A percentile compares a stretch with the other conserved stretches of the same genome.
These are phyloP conservation scores for Rhinolophus sinicus DNA, from an alignment of 2,113 vertebrate genomes.

Conservation along the genomic window DNA sequence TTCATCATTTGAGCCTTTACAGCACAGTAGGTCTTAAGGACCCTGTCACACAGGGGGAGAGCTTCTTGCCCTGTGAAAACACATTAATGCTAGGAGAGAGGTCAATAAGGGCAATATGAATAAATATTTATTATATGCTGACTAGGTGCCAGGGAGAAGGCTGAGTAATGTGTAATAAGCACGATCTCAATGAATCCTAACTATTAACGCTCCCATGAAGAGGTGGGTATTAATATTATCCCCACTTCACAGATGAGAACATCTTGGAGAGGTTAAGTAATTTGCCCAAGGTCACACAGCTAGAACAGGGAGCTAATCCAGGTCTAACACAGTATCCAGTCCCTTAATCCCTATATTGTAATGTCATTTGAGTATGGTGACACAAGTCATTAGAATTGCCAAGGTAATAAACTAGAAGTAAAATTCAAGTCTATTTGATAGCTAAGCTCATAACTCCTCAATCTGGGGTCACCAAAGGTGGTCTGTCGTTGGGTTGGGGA, in stretches of 20 bases:
- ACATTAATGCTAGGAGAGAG: background rate
- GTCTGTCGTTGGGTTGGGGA: background rate
- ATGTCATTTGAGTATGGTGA: background rate
- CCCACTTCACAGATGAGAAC: background rate
- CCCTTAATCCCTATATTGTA: background rate
- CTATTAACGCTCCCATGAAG: background rate
- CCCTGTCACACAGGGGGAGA: background rate
- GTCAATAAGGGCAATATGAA: background rate
- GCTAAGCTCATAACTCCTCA: background rate
- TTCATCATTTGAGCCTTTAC: conserved; percentile 10
- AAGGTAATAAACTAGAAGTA: background rate
- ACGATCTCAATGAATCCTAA: background rate
- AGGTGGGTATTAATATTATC: background rate
- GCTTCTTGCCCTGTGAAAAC: background rate
- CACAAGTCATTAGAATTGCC: background rate
- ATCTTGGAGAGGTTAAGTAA: background rate
- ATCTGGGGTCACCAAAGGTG: background rate
- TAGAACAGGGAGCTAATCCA: background rate
- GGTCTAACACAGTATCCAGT: background rate
- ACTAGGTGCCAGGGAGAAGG: background rate
- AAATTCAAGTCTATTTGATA: background rate
- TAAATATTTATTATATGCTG: background rate
- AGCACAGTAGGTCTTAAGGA: background rate
- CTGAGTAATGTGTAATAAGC: background rate
- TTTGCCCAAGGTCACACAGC: background rate